Conservation (phyloP, 2,888 invertebrate genomes). For the Syritta pipiens region DNA sequence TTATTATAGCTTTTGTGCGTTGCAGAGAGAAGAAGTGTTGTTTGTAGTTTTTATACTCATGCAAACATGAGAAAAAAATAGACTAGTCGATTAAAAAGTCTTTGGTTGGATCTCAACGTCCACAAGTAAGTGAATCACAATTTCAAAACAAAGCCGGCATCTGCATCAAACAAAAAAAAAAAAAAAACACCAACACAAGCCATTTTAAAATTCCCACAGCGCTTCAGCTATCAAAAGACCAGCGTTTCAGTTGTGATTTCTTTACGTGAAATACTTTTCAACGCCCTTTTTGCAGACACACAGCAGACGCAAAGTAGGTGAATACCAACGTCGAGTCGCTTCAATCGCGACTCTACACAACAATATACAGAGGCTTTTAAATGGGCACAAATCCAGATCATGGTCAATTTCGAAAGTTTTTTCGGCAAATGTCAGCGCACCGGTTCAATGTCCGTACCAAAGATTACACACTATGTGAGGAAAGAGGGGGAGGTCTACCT, state of each 20-base stretch:
- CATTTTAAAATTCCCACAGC: conserved; percentile 20
- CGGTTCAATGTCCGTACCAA: conserved; percentile 26
- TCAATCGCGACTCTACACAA: too few relatives aligned
- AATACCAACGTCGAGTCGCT: conserved; percentile 23
- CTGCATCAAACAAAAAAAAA: too few relatives aligned
- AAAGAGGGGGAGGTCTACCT: not conserved
- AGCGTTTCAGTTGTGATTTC: not conserved
- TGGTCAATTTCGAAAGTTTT: conserved; percentile 38
- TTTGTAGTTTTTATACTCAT: too few relatives aligned
- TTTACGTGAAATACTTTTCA: conserved; percentile 2
- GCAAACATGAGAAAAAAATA: too few relatives aligned
- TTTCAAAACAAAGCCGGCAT: not conserved
- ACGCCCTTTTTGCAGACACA: conserved; percentile 27
- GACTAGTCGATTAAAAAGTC: too few relatives aligned
- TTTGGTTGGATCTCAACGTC: too few relatives aligned
- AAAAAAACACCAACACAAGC: too few relatives aligned
- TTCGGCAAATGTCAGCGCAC: conserved; percentile 31
- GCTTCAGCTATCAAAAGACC: conserved; percentile 6
- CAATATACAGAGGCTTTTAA: too few relatives aligned
- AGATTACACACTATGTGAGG: conserved; percentile 3
- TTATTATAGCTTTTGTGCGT: too few relatives aligned
- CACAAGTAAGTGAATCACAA: conserved; percentile 12
- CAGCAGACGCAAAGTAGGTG: conserved; percentile 27
- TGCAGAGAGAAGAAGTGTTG: too few relatives aligned
- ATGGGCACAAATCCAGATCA: conserved; percentile 23